phyloP scores from a whole-genome alignment of 1,140 invertebrate species.

The Pseudomyrmex pallidus region DNA sequence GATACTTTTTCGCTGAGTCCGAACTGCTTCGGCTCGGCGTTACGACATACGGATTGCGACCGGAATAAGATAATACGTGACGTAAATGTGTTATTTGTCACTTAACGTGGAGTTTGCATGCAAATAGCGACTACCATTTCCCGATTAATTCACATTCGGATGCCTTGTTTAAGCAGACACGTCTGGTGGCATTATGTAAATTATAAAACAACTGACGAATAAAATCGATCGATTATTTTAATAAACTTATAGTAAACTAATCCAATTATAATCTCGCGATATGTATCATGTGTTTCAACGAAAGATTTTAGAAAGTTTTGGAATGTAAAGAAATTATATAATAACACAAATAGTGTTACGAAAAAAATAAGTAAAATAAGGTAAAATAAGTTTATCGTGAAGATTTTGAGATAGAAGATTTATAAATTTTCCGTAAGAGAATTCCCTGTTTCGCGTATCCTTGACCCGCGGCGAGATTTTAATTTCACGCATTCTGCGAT shows the following conservation, averaged over 20 bases:
- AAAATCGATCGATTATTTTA: no score
- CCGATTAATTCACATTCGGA: background rate
- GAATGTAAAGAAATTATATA: no score
- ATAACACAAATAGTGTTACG: no score
- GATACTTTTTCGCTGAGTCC: constrained; percentile 18
- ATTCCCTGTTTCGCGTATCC: background rate
- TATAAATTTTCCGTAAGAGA: background rate
- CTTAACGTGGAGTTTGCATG: background rate
- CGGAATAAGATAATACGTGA: background rate
- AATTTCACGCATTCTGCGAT: constrained; percentile 13
- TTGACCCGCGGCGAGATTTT: background rate
- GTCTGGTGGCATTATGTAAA: no score
- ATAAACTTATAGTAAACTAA: no score
- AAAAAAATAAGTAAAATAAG: no score
- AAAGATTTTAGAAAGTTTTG: no score
- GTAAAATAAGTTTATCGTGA: background rate
- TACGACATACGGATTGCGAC: background rate
- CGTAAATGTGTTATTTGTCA: background rate
- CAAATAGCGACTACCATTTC: background rate
- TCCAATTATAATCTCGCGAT: no score
- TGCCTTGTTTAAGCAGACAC: background rate
- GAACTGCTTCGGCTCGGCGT: background rate
- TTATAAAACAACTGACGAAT: no score
- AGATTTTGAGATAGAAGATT: background rate
- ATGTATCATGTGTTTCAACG: no score